Percentiles rank a stretch among this genome's conserved stretches.
Conservation (phyloP, 2,113 vertebrate species). For the Crotalus helleri region DNA sequence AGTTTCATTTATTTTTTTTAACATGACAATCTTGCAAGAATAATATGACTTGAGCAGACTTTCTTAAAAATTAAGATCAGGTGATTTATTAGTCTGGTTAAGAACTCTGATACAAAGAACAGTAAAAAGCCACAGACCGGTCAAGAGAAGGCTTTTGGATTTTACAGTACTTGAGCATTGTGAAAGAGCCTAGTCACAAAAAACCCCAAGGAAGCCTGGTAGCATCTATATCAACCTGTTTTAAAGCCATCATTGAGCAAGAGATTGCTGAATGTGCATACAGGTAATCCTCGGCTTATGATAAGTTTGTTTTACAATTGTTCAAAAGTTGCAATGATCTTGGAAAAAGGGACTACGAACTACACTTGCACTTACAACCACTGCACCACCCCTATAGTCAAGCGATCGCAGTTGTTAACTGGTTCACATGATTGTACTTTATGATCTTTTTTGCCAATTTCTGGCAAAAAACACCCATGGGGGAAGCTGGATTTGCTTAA, state of each 20-base stretch:
- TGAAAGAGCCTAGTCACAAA: background rate
- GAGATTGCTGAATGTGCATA: background rate
- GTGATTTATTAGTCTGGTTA: conserved; percentile 99
- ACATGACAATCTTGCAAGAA: conserved; percentile 39
- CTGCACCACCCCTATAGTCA: background rate
- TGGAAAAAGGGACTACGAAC: background rate
- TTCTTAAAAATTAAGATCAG: conserved; percentile 90
- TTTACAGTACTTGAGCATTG: conserved; percentile 65
- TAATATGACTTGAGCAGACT: conserved; percentile 52
- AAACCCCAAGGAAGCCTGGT: background rate
- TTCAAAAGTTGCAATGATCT: background rate
- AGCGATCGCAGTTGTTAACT: background rate
- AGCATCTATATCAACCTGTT: background rate
- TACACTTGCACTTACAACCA: background rate
- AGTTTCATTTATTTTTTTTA: background rate
- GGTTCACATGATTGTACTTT: background rate
- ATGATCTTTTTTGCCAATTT: background rate
- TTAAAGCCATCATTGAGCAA: background rate
- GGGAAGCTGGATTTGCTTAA: background rate
- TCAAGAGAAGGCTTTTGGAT: conserved; percentile 80
- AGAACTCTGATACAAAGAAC: conserved; percentile 98
- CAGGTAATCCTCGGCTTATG: background rate
- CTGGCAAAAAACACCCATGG: background rate
- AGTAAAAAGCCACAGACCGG: conserved; percentile 92
- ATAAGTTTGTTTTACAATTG: background rate